These are phyloP conservation scores for Rhopalosiphum padi DNA, from an alignment of 1,140 invertebrate species.

Conservation along the genomic window DNA sequence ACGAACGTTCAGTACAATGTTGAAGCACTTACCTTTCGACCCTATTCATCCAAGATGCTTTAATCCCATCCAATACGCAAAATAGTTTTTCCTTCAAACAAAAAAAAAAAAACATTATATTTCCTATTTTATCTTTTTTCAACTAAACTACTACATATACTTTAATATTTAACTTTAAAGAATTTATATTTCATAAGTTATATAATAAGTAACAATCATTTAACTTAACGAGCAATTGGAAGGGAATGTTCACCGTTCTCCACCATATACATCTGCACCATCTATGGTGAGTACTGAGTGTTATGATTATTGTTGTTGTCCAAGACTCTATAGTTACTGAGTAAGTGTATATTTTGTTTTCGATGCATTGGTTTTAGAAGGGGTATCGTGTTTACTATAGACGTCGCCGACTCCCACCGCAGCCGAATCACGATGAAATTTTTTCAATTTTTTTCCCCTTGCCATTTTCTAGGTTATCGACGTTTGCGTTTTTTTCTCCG, in stretches of 20 bases:
- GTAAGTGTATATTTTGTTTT: not conserved
- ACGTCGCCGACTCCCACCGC: not conserved
- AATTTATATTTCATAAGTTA: no score
- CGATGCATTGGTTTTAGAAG: not conserved
- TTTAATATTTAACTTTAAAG: not conserved
- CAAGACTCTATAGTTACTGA: not conserved
- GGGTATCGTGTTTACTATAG: not conserved
- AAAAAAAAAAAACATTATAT: not conserved
- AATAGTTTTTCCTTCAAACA: not conserved
- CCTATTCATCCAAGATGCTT: not conserved
- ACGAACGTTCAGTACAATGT: no score
- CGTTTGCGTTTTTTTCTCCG: slow-evolving; percentile 2
- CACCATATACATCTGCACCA: not conserved
- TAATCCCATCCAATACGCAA: not conserved
- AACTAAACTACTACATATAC: no score
- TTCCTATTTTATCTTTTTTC: not conserved
- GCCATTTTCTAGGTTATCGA: not conserved
- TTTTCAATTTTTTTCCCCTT: not conserved
- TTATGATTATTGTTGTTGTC: not conserved
- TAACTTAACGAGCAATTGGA: not conserved
- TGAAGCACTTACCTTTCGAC: not conserved
- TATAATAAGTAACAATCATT: no score
- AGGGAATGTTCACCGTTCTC: not conserved
- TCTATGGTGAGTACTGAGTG: not conserved
- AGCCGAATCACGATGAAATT: not conserved